Evolutionary conservation across 2,113 vertebrate species (phyloP).

Genomic region (Campylorhamphus procurvoides): DNA sequence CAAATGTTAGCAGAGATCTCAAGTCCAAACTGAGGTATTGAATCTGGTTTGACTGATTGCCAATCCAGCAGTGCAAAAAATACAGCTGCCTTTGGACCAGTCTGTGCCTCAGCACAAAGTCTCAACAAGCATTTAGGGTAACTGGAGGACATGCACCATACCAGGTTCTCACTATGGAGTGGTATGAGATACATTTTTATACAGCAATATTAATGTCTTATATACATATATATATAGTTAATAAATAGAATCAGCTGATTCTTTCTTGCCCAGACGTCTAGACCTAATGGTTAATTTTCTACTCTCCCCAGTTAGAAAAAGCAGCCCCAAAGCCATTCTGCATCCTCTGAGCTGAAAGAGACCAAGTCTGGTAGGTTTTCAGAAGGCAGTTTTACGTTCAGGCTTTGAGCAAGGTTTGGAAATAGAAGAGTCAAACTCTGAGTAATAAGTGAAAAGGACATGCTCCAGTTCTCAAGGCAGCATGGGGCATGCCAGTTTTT

Average conservation of each 20-base stretch:
- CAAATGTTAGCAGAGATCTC: background rate
- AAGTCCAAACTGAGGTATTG: background rate
- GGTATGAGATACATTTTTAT: background rate
- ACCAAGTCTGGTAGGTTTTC: background rate
- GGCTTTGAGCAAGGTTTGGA: background rate
- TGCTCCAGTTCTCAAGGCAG: background rate
- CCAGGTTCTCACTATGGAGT: background rate
- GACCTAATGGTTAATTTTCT: background rate
- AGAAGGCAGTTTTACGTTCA: background rate
- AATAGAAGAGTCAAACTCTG: background rate
- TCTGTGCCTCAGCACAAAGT: background rate
- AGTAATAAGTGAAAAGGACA: background rate
- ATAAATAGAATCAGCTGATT: background rate
- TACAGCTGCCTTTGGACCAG: background rate
- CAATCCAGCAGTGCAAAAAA: background rate
- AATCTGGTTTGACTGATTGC: background rate
- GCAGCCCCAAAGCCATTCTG: background rate
- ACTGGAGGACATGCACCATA: background rate
- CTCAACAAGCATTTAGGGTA: background rate
- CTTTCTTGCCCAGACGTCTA: background rate
- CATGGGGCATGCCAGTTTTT: background rate
- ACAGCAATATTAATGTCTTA: background rate
- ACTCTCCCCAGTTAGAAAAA: background rate
- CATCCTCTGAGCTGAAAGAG: background rate
- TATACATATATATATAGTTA: background rate